Evolutionary conservation across 2,797 vertebrate genomes (phyloP), one percentile per base, ranked within the genome.

Genomic region (Myotis findleyi): DNA sequence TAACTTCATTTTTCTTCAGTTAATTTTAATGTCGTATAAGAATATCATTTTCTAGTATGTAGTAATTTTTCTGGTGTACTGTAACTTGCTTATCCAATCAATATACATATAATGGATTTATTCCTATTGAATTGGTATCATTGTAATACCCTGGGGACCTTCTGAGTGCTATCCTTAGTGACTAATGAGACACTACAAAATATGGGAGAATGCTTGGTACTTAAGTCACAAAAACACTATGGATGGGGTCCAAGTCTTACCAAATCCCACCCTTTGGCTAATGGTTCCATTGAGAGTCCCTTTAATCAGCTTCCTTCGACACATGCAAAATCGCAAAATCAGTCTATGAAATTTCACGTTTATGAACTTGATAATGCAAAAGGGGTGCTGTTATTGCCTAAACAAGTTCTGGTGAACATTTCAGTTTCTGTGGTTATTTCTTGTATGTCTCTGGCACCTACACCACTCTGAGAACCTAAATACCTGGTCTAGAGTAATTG

Each of bases 21-120:
- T 91, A 80, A 55, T 36, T 93, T 44, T 64, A 25, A 36, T 51
- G 53, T 82, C 92, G 72, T 49, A 81, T n/a, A 53, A 75, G 17
- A 59, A 85, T 27, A 73, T 77, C 36, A 44, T 77, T 94, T 33
- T 33, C 33, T 88, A n/a, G 20, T 23, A 82, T 66, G 59, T 82
- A 64, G 64, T 55, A 81, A 92, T 95, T 82, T 95, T 95, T 97
- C 76, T 71, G 83, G 33, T 21, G 25, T 81, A 55, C 23, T 95
- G 51, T 95, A 57, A 72, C 44, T 80, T 51, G 7, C 21, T 95
- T 87, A 79, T 82, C 20, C 62, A 93, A 80, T 64, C 41, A 41
- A 20, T 75, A 38, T 36, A 51, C n/a, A 47, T 33, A 8, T 80
- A 75, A 44, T n/a, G 30, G 0, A n/a, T 62, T 64, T 33, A 66